Evolutionary conservation across 2,888 invertebrate species (phyloP), one percentile per base, ranked within the genome.

Genomic region (Heliconius ethilla): DNA sequence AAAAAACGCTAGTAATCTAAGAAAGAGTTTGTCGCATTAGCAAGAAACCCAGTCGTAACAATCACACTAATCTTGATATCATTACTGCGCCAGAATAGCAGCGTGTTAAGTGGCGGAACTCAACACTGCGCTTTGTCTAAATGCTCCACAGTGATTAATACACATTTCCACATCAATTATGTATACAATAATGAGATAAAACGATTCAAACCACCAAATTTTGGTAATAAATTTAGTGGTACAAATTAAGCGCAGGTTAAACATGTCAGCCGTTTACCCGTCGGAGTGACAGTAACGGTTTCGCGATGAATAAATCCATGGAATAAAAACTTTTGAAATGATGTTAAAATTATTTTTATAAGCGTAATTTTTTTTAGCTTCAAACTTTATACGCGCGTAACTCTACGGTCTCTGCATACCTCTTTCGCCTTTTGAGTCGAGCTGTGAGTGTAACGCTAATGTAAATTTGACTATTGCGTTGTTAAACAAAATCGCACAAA

Each of bases 241-340:
- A 59, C 72, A 59, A 59, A 59, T 72, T 55, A 72, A 55, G 15
- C 13, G 22, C 72, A 72, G 72, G 72, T 72, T 59, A 59, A 72
- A 33, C 55, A n/a, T 4, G 72, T 72, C 55, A 59, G 72, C 9
- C 72, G 59, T 72, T 72, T 59, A 59, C 33, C 25, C 33, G 72
- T 69, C 25, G 33, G 72, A 55, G 72, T 72, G 72, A 72, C 72
- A 72, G 59, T n/a, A 33, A 59, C 59, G 72, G 55, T 15, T 37
- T n/a, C 55, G 7, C 9, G 59, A 33, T 55, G 22, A 33, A 70
- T 55, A 55, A 72, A 59, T 72, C 72, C 59, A 33, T 59, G 15
- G 59, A 59, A 33, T n/a, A 59, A 72, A 72, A 72, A 59, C 59
- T n/a, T 72, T 3, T 3, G 7, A n/a, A n/a, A n/a, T n/a, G n/a